Percentiles rank a stretch among this genome's conserved stretches.
phyloP scores from a whole-genome alignment of 2,888 invertebrate genomes.

The Cantharis rufa region DNA sequence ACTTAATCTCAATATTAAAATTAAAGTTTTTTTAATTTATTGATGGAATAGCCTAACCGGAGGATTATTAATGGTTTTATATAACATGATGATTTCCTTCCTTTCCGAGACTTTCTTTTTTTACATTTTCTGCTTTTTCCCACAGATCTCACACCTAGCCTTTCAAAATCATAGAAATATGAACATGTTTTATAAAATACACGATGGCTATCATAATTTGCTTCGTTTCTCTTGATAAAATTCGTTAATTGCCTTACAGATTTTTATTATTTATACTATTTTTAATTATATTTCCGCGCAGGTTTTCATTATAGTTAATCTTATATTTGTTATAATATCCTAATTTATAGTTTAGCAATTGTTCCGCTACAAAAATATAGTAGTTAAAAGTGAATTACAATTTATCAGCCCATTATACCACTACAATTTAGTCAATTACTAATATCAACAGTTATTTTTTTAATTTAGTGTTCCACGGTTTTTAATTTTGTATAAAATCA shows the following conservation, averaged over 20 bases:
- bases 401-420: not conserved
- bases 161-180: not conserved
- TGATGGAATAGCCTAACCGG: not conserved
- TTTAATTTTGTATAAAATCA: not conserved
- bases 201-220: not conserved
- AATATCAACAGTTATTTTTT: not conserved
- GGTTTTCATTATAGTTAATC: not conserved
- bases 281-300: not conserved
- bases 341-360: not conserved
- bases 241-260: not conserved
- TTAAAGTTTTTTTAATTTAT: too few relatives aligned
- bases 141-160: not conserved
- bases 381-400: not conserved
- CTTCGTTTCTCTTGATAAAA: not conserved
- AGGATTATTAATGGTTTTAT: too few relatives aligned
- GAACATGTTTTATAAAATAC: not conserved
- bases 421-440: not conserved
- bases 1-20: too few relatives aligned
- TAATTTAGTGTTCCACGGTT: not conserved
- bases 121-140: not conserved
- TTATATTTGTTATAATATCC: not conserved
- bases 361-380: not conserved
- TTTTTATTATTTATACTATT: not conserved
- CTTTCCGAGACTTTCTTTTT: not conserved
- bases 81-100: not conserved